Evolutionary conservation across 2,888 invertebrate species (phyloP).

Genomic region (Proisotoma minuta): DNA sequence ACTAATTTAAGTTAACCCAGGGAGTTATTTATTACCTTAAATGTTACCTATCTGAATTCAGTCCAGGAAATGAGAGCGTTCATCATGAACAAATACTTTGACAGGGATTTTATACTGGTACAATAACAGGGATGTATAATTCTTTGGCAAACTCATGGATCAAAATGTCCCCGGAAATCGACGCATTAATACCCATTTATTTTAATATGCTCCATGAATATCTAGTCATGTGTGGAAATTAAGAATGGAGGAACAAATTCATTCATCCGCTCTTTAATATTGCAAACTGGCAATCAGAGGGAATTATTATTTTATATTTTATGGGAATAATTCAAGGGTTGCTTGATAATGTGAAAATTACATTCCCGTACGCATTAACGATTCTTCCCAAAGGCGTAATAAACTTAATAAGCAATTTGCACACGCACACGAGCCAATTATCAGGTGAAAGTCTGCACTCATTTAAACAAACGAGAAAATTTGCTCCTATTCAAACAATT

Average conservation of each 20-base stretch:
- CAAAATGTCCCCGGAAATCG: background rate
- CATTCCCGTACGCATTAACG: background rate
- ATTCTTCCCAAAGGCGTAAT: background rate
- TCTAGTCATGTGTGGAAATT: background rate
- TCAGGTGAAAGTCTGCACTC: too few species aligned
- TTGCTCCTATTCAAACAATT: too few species aligned
- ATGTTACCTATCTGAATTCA: background rate
- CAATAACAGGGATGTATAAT: too few species aligned
- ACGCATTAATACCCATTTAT: background rate
- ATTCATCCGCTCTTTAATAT: background rate
- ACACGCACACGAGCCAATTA: background rate
- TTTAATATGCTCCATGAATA: background rate
- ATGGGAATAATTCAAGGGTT: too few species aligned
- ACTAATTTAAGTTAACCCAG: conserved; percentile 5
- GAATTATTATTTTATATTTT: too few species aligned
- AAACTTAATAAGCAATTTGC: conserved; percentile 4
- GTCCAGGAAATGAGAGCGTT: background rate
- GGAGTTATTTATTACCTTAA: background rate
- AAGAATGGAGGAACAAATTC: background rate
- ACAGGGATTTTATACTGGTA: too few species aligned
- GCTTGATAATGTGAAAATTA: too few species aligned
- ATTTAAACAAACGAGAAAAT: too few species aligned
- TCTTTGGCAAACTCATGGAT: background rate
- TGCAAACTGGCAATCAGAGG: background rate
- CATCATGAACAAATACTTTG: too few species aligned